phyloP scores from a whole-genome alignment of 1,140 invertebrate genomes.

The Lethrus apterus region DNA sequence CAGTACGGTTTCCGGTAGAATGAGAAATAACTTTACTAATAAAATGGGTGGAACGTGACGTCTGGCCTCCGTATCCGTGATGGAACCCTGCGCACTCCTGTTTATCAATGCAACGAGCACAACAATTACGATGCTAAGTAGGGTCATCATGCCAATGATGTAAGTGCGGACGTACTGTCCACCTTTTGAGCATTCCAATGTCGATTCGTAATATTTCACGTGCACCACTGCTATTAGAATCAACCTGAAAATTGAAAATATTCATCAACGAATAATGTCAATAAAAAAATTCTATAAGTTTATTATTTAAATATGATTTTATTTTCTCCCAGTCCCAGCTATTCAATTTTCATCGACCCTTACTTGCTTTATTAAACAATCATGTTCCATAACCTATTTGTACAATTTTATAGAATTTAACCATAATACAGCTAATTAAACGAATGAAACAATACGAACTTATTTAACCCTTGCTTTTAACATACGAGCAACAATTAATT shows the following conservation, averaged over 20 bases:
- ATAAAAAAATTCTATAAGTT: too few relatives aligned
- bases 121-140: constrained; percentile 53
- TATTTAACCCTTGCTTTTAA: too few relatives aligned
- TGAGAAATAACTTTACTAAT: constrained; percentile 59
- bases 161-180: constrained; percentile 61
- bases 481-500: too few relatives aligned
- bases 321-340: too few relatives aligned
- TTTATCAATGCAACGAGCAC: constrained; percentile 58
- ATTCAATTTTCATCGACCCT: too few relatives aligned
- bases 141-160: constrained; percentile 53
- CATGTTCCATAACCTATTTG: too few relatives aligned
- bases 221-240: constrained; percentile 56
- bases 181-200: constrained; percentile 54
- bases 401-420: too few relatives aligned
- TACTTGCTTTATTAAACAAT: too few relatives aligned
- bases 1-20: constrained; percentile 67
- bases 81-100: constrained; percentile 60
- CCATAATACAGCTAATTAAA: too few relatives aligned
- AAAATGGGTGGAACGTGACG: constrained; percentile 58
- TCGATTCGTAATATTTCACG: constrained; percentile 54
- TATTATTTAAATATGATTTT: too few relatives aligned
- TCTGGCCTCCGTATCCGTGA: constrained; percentile 59
- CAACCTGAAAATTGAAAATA: constrained; percentile 48
- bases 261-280: too few relatives aligned
- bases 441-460: too few relatives aligned